A percentile compares a stretch with the other conserved stretches of the same genome.
These are phyloP conservation scores for Disparrhopalites patrizii DNA, from an alignment of 2,888 invertebrate species.

Conservation along the genomic window DNA sequence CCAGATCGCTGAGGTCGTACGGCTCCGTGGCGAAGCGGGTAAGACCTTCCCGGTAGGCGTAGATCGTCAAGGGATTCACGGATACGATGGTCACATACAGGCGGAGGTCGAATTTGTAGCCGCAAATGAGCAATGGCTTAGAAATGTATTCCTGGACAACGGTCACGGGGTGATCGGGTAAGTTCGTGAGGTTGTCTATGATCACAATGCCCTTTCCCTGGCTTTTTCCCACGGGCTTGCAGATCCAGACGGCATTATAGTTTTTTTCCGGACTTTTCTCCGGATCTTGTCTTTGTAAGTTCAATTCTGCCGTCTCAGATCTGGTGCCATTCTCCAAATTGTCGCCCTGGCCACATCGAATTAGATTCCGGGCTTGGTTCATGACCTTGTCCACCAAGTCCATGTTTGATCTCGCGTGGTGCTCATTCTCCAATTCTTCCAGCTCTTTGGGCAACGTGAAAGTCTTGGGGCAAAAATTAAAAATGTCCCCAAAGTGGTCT, in stretches of 20 bases:
- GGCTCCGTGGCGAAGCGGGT: conserved; percentile 78
- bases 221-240: conserved; percentile 80
- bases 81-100: conserved; percentile 86
- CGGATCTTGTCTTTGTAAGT: background rate
- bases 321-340: too few species aligned
- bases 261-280: background rate
- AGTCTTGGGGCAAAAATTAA: conserved; percentile 67
- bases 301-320: background rate
- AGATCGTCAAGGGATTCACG: conserved; percentile 78
- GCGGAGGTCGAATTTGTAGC: conserved; percentile 87
- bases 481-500: conserved; percentile 73
- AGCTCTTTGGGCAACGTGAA: conserved; percentile 38
- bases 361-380: conserved; percentile 9
- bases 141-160: conserved; percentile 77
- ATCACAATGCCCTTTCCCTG: conserved; percentile 79
- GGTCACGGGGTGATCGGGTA: conserved; percentile 72
- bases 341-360: background rate
- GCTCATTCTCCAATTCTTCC: conserved; percentile 30
- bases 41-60: conserved; percentile 82
- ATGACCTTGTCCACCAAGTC: background rate
- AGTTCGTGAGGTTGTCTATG: conserved; percentile 67
- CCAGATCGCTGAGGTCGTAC: conserved; percentile 74
- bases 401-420: conserved; percentile 19
- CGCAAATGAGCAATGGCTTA: conserved; percentile 72
- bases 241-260: conserved; percentile 62